phyloP scores from a whole-genome alignment of 2,888 invertebrate species.

The Epirrita christyi region DNA sequence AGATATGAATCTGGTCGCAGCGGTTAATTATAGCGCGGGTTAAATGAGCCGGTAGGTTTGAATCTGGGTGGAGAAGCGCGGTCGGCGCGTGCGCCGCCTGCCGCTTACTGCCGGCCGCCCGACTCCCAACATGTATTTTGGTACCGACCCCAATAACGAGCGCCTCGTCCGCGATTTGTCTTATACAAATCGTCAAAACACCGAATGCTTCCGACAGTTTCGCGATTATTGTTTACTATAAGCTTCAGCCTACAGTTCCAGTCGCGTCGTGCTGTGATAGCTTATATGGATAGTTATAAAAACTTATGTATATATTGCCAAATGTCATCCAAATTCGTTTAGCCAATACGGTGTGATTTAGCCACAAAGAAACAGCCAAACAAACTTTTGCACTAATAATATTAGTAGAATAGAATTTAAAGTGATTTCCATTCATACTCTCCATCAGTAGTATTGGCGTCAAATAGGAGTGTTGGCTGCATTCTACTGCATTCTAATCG shows the following conservation, averaged over 20 bases:
- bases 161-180: constrained; percentile 81
- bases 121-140: constrained; percentile 77
- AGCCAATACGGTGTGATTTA: not conserved
- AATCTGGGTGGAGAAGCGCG: constrained; percentile 70
- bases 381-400: not conserved
- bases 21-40: constrained; percentile 80
- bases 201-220: constrained; percentile 70
- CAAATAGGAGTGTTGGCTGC: constrained; percentile 9
- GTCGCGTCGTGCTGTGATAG: not conserved
- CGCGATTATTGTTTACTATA: constrained; percentile 57
- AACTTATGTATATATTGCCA: no score
- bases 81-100: constrained; percentile 79
- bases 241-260: constrained; percentile 29
- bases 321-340: not conserved
- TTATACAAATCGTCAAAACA: constrained; percentile 78
- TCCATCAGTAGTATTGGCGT: constrained; percentile 5
- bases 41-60: constrained; percentile 73
- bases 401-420: not conserved
- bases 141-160: constrained; percentile 81
- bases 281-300: no score
- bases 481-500: not conserved
- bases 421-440: constrained; percentile 15
- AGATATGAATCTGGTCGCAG: constrained; percentile 78
- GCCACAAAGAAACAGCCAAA: not conserved
- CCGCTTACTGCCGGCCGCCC: constrained; percentile 78